Evolutionary conservation across 2,113 vertebrate species (phyloP).

Genomic region (Sylvilagus bachmani): DNA sequence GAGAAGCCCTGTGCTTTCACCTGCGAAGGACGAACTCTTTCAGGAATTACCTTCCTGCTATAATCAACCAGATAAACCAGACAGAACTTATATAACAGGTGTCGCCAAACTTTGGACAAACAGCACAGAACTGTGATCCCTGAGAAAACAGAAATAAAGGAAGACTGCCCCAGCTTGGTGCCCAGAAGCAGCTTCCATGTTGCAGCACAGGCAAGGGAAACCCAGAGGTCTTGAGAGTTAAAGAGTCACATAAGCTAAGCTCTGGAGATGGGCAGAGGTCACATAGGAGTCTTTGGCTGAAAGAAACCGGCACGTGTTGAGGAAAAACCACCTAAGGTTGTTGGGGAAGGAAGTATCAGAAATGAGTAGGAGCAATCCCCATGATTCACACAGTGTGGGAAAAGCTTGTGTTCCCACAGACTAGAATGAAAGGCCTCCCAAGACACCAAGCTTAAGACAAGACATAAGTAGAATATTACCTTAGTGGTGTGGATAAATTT

Average conservation of each 20-base stretch:
- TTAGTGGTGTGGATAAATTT: not conserved
- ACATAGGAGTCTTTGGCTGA: not conserved
- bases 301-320: not conserved
- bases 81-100: not conserved
- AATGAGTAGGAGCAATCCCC: not conserved
- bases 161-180: not conserved
- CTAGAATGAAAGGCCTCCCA: not conserved
- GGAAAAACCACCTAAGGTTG: not conserved
- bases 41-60: not conserved
- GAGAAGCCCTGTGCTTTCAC: not conserved
- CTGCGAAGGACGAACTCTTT: not conserved
- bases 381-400: not conserved
- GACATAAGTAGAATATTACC: not conserved
- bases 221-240: not conserved
- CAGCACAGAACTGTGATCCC: not conserved
- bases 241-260: not conserved
- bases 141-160: not conserved
- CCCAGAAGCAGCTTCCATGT: not conserved
- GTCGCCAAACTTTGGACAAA: not conserved
- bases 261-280: not conserved
- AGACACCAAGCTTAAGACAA: not conserved
- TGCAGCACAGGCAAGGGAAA: not conserved
- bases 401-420: not conserved
- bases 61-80: not conserved
- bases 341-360: not conserved